Evolutionary conservation across 2,113 vertebrate species (phyloP).

Genomic region (Apteryx owenii): DNA sequence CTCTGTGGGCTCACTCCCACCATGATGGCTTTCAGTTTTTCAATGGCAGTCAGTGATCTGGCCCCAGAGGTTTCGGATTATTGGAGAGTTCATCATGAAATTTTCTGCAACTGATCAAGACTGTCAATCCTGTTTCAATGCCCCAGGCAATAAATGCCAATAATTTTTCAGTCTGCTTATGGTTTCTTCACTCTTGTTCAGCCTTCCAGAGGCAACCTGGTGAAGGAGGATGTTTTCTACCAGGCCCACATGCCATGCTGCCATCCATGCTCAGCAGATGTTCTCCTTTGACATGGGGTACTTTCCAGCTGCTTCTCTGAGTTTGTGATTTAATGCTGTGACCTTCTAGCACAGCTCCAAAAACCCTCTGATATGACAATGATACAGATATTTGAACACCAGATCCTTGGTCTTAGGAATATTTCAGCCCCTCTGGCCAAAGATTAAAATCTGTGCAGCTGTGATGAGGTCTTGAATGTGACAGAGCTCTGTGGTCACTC

Average conservation of each 20-base stretch:
- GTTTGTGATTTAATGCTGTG: not conserved
- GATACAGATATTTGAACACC: not conserved
- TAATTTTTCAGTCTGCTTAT: not conserved
- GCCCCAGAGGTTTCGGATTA: not conserved
- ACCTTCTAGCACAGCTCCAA: not conserved
- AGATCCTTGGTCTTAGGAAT: not conserved
- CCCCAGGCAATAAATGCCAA: not conserved
- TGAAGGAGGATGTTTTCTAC: not conserved
- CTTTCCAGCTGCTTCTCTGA: not conserved
- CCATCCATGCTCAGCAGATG: fast-evolving
- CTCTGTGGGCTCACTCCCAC: not conserved
- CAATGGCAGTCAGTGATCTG: not conserved
- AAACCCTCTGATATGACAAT: not conserved
- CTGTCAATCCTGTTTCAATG: not conserved
- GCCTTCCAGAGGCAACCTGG: not conserved
- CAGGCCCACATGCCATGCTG: not conserved
- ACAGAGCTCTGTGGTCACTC: not conserved
- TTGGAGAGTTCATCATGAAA: not conserved
- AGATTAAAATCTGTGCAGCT: not conserved
- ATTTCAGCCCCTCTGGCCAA: not conserved
- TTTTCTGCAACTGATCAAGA: not conserved
- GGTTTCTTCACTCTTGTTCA: not conserved
- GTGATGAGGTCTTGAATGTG: not conserved
- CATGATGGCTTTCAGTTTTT: not conserved
- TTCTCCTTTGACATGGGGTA: not conserved